Conservation (phyloP, 2,797 vertebrate species). For the Eidolon dupreanum region DNA sequence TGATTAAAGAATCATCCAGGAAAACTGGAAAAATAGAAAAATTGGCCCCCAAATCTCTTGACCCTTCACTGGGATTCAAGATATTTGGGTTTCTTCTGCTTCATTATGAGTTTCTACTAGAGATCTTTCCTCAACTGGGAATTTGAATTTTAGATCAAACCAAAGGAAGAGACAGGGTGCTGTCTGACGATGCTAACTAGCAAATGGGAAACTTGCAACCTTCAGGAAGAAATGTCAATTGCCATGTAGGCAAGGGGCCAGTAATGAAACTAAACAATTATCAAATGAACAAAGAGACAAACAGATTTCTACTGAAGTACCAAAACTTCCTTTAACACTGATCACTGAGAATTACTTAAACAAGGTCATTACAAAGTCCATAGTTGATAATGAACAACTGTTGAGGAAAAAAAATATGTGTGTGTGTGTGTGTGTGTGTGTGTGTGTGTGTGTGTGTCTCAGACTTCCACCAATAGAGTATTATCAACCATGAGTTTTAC, state of each 20-base stretch:
- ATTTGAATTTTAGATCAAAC: not conserved
- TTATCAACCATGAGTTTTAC: not conserved
- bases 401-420: not conserved
- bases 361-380: not conserved
- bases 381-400: not conserved
- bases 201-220: not conserved
- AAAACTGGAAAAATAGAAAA: not conserved
- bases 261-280: not conserved
- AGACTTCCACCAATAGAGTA: not conserved
- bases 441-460: not conserved
- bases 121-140: not conserved
- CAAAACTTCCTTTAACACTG: not conserved
- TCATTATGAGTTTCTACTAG: not conserved
- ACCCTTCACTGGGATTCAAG: not conserved
- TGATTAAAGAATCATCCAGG: not conserved
- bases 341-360: not conserved
- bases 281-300: not conserved
- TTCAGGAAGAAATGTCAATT: not conserved
- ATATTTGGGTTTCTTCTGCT: not conserved
- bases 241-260: accelerated
- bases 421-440: too few relatives aligned
- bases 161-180: not conserved
- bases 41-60: accelerated
- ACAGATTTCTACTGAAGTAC: not conserved
- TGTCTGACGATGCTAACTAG: not conserved